phyloP scores from a whole-genome alignment of 1,140 invertebrate species.

The Euura lappo region DNA sequence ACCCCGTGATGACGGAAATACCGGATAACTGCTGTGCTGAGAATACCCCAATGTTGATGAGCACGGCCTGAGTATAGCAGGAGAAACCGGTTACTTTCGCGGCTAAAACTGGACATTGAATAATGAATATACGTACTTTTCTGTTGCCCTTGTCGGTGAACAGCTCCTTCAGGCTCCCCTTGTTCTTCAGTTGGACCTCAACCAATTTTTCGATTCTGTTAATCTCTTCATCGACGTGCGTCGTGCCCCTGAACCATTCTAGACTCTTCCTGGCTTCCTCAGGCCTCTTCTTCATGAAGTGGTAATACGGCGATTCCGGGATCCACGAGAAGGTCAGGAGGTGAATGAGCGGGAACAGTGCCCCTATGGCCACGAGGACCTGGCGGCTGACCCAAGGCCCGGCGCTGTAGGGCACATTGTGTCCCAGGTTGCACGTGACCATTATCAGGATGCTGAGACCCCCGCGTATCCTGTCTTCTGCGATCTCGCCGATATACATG shows the following conservation, averaged over 20 bases:
- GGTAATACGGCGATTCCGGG: conserved; percentile 62
- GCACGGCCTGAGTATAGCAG: conserved; percentile 56
- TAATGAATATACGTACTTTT: conserved; percentile 39
- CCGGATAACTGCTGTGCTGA: conserved; percentile 76
- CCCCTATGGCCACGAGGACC: conserved; percentile 50
- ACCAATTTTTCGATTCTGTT: conserved; percentile 65
- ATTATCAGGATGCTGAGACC: conserved; percentile 67
- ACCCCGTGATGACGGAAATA: conserved; percentile 74
- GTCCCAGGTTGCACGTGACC: conserved; percentile 61
- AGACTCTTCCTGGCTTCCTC: conserved; percentile 57
- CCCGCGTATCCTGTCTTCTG: conserved; percentile 68
- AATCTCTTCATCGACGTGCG: conserved; percentile 65
- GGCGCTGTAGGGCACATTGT: conserved; percentile 57
- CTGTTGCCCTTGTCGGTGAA: conserved; percentile 63
- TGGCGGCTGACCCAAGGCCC: conserved; percentile 49
- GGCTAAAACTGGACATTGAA: background rate
- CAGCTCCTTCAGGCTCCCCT: conserved; percentile 63
- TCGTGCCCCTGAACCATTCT: conserved; percentile 61
- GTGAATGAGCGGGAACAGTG: conserved; percentile 53
- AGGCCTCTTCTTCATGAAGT: conserved; percentile 25
- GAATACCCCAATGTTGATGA: conserved; percentile 68
- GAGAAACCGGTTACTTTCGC: no score
- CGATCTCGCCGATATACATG: conserved; percentile 69
- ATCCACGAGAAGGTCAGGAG: conserved; percentile 52
- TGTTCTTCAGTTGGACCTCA: conserved; percentile 56